Evolutionary conservation across 2,888 invertebrate species (phyloP), one percentile per base, ranked within the genome.

Genomic region (Morpho achilles): DNA sequence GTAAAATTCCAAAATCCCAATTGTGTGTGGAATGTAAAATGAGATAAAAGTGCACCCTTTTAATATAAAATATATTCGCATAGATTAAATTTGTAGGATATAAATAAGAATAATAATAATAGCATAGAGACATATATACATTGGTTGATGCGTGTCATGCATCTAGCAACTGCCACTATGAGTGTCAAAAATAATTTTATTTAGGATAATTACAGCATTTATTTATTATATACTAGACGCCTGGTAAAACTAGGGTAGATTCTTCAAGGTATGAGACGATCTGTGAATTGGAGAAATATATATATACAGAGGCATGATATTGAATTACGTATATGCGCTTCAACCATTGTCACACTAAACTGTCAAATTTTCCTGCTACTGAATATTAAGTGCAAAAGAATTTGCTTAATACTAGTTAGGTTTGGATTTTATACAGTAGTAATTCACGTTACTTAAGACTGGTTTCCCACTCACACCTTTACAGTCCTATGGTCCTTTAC

Each of bases 21-120:
- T 60, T 63, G 43, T 23, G 39, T 60, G 61, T 65, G 65, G 67
- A 67, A 65, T 67, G 67, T 67, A 60, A 32, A 59, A 60, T 64
- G 63, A 63, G 60, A 63, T 58, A 56, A 56, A 23, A 50, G 60
- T 63, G 63, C 56, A 56, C 55, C 59, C 58, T 55, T 55, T 50
- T 22, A 50, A 53, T 50, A 56, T 50, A 56, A 53, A 46, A 40
- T 16, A 32, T 32, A 48, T 49, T 44, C 42, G 9, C 23, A 52
- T 50, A 61, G 53, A 61, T 40, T 32, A 39, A 32, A 45, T 16
- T 23, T 43, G 43, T n/a, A 43, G 43, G n/a, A 43, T 43, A 43
- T 8, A 43, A 23, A 32, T 51, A 54, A 22, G 54, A 55, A 55
- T 8, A 47, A 55, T 23, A 54, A 50, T 45, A 50, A 41, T 50